Percentiles rank a stretch among this genome's conserved stretches.
These are phyloP conservation scores for Danionella dracula DNA, from an alignment of 2,797 vertebrate genomes.

Conservation along the genomic window DNA sequence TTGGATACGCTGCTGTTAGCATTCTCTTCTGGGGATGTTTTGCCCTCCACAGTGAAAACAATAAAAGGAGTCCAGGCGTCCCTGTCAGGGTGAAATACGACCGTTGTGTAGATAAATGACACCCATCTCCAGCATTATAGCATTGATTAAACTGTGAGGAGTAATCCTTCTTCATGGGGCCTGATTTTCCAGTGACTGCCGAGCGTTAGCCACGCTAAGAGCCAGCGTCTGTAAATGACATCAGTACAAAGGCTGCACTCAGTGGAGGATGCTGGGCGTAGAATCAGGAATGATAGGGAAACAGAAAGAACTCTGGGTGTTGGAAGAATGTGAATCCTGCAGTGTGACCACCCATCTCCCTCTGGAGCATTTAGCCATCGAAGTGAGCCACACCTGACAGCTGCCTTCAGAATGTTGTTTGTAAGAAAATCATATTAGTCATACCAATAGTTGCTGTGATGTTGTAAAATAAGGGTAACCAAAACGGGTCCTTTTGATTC, in stretches of 20 bases:
- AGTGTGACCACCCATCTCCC: constrained; percentile 72
- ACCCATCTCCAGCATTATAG: constrained; percentile 66
- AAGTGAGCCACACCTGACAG: constrained; percentile 60
- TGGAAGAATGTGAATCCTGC: constrained; percentile 58
- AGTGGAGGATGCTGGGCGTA: constrained; percentile 63
- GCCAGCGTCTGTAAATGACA: constrained; percentile 67
- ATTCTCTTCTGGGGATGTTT: constrained; percentile 59
- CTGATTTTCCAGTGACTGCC: constrained; percentile 73
- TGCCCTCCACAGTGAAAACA: constrained; percentile 65
- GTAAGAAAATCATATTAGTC: too few species aligned
- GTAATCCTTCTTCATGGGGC: constrained; percentile 78
- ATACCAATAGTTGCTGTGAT: too few species aligned
- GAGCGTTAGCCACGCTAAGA: constrained; percentile 68
- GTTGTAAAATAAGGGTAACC: too few species aligned
- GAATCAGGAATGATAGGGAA: constrained; percentile 61
- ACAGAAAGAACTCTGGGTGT: constrained; percentile 68
- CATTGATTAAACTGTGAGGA: constrained; percentile 65
- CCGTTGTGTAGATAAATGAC: constrained; percentile 67
- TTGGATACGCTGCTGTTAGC: constrained; percentile 63
- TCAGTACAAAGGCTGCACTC: constrained; percentile 69
- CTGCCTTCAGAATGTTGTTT: constrained; percentile 61
- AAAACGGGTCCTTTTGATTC: too few species aligned
- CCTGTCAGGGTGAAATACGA: constrained; percentile 70
- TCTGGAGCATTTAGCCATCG: constrained; percentile 10
- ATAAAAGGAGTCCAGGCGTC: constrained; percentile 66